Conservation (phyloP, 1,140 invertebrate genomes). For the Pseudobourletiella spinata region DNA sequence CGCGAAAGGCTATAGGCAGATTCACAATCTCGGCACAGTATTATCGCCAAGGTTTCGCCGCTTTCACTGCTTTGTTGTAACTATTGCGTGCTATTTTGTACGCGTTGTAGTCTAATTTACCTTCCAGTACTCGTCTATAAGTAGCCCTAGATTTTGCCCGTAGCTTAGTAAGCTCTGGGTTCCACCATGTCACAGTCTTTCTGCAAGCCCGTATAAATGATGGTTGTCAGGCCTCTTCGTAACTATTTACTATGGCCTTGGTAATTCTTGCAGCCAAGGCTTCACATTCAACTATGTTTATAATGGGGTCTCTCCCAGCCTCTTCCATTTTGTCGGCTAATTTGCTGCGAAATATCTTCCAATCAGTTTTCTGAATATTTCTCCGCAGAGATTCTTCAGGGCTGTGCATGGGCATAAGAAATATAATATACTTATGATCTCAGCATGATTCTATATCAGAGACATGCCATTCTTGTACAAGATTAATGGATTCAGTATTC, state of each 20-base stretch:
- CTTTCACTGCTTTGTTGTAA: background rate
- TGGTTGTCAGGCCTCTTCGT: slow-evolving; percentile 2
- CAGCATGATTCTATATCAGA: slow-evolving; percentile 13
- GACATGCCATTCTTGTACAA: background rate
- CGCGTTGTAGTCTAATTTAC: no score
- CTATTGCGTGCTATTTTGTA: background rate
- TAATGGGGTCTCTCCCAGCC: background rate
- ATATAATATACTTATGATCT: slow-evolving; percentile 17
- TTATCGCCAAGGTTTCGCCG: background rate
- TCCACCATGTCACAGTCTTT: no score
- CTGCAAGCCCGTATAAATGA: background rate
- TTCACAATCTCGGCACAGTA: background rate
- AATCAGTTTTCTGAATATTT: slow-evolving; percentile 20
- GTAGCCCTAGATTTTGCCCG: no score
- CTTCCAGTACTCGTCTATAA: no score
- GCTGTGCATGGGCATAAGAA: background rate
- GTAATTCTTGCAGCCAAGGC: background rate
- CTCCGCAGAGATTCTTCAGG: background rate
- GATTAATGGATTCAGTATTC: background rate
- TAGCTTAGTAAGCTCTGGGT: no score
- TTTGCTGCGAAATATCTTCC: background rate
- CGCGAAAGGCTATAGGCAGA: background rate
- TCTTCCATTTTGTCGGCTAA: background rate
- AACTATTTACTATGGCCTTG: background rate
- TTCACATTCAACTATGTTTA: background rate